These are phyloP conservation scores for Rhabditophanes sp. DNA, from an alignment of 2,888 invertebrate species.

Conservation along the genomic window DNA sequence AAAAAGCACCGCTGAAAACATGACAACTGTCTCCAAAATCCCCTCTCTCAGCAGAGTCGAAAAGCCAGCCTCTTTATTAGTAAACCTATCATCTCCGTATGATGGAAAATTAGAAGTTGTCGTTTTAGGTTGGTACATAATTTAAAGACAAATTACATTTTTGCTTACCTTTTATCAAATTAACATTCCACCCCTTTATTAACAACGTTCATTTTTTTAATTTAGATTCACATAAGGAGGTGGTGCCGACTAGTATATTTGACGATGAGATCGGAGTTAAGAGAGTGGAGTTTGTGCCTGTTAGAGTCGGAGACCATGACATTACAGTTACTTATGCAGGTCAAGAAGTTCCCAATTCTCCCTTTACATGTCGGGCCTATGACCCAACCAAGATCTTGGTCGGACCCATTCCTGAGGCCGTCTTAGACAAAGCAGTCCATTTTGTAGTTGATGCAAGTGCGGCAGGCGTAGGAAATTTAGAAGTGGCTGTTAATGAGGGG, in stretches of 20 bases:
- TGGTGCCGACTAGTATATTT: conserved; percentile 20
- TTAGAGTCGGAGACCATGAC: conserved; percentile 62
- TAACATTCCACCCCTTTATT: no score
- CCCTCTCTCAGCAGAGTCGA: conserved; percentile 36
- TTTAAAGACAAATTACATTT: no score
- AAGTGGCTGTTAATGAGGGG: conserved; percentile 90
- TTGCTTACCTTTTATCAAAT: no score
- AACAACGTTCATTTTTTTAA: conserved; percentile 3
- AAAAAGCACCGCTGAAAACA: conserved; percentile 12
- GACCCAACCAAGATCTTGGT: conserved; percentile 64
- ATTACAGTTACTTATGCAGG: conserved; percentile 45
- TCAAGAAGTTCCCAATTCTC: conserved; percentile 64
- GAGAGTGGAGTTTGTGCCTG: conserved; percentile 66
- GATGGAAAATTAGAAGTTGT: conserved; percentile 27
- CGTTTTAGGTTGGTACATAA: conserved; percentile 31
- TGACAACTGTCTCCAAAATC: conserved; percentile 27
- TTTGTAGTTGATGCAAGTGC: conserved; percentile 83
- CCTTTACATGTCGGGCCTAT: conserved; percentile 76
- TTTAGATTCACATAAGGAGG: conserved; percentile 26
- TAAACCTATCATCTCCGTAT: conserved; percentile 11
- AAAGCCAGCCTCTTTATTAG: conserved; percentile 25
- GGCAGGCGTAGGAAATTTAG: conserved; percentile 89
- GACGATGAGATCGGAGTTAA: conserved; percentile 28
- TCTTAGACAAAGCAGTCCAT: conserved; percentile 76
- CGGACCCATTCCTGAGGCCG: conserved; percentile 62